Percentiles rank a stretch among this genome's conserved stretches.
These are phyloP conservation scores for Beris morrisii DNA, from an alignment of 2,888 invertebrate species.

Conservation along the genomic window DNA sequence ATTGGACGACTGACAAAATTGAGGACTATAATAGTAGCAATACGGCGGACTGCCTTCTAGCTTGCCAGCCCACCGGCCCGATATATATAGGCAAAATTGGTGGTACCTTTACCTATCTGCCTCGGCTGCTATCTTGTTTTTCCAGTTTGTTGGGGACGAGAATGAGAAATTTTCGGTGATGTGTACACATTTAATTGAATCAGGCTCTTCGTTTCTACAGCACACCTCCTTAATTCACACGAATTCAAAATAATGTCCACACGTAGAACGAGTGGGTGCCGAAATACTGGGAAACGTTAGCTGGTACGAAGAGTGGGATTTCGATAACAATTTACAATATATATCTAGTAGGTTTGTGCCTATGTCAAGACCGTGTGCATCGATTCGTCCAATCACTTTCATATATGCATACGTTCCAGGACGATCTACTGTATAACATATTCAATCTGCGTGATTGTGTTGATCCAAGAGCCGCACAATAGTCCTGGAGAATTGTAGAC, in stretches of 20 bases:
- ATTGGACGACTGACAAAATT: conserved; percentile 20
- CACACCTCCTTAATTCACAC: conserved; percentile 12
- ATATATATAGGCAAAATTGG: conserved; percentile 24
- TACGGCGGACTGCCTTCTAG: conserved; percentile 27
- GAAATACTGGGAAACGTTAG: neutral
- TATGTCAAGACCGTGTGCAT: neutral
- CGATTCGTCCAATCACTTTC: neutral
- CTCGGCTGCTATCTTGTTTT: conserved; percentile 41
- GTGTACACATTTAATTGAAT: conserved; percentile 43
- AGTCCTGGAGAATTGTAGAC: neutral
- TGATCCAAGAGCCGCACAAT: conserved; percentile 36
- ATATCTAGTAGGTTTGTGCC: neutral
- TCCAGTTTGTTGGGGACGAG: conserved; percentile 39
- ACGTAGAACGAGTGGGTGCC: neutral
- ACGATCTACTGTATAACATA: conserved; percentile 33
- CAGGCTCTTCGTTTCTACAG: conserved; percentile 32
- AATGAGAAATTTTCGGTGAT: conserved; percentile 41
- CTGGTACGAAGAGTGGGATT: neutral
- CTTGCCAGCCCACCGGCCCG: conserved; percentile 30
- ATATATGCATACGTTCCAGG: conserved; percentile 22
- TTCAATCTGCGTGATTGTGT: conserved; percentile 42
- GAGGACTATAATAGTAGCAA: neutral
- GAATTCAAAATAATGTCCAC: conserved; percentile 4
- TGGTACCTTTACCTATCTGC: too few relatives aligned
- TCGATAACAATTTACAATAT: conserved; percentile 11